A percentile compares a stretch with the other conserved stretches of the same genome.
phyloP scores from a whole-genome alignment of 2,113 vertebrate species.

The Tichodroma muraria region DNA sequence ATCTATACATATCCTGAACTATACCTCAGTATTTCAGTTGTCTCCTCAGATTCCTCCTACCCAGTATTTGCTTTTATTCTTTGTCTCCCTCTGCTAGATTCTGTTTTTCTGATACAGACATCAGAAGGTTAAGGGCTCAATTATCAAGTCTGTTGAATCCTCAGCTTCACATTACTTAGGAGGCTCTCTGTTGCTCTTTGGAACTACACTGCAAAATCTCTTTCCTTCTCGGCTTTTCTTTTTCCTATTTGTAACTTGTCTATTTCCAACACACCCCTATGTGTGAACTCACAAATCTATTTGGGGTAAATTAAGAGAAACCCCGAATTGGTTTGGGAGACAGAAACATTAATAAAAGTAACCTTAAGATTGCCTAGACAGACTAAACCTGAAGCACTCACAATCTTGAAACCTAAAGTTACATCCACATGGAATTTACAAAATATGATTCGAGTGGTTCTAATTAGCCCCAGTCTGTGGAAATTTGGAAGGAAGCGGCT shows the following conservation, averaged over 20 bases:
- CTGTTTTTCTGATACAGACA: constrained; percentile 74
- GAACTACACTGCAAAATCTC: constrained; percentile 44
- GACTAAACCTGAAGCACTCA: not conserved
- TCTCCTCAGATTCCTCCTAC: constrained; percentile 47
- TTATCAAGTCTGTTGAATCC: constrained; percentile 64
- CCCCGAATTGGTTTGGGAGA: not conserved
- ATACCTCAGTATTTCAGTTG: not conserved
- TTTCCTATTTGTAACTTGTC: not conserved
- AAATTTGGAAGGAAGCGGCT: constrained; percentile 50
- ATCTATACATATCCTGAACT: not conserved
- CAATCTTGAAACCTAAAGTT: not conserved
- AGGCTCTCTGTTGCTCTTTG: constrained; percentile 49
- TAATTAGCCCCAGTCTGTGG: constrained; percentile 48
- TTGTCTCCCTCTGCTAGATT: constrained; percentile 51
- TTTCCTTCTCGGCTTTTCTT: constrained; percentile 5
- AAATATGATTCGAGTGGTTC: constrained; percentile 47
- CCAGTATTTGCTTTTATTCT: constrained; percentile 53
- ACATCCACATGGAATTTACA: constrained; percentile 42
- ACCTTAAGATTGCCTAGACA: not conserved
- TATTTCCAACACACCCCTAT: not conserved
- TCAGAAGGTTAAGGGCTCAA: constrained; percentile 73
- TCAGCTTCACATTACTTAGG: constrained; percentile 35
- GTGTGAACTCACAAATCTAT: not conserved
- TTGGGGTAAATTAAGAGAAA: not conserved
- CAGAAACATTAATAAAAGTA: not conserved